These are phyloP conservation scores for Anoncus sp. DNA, from an alignment of 2,888 invertebrate species.

Conservation along the genomic window DNA sequence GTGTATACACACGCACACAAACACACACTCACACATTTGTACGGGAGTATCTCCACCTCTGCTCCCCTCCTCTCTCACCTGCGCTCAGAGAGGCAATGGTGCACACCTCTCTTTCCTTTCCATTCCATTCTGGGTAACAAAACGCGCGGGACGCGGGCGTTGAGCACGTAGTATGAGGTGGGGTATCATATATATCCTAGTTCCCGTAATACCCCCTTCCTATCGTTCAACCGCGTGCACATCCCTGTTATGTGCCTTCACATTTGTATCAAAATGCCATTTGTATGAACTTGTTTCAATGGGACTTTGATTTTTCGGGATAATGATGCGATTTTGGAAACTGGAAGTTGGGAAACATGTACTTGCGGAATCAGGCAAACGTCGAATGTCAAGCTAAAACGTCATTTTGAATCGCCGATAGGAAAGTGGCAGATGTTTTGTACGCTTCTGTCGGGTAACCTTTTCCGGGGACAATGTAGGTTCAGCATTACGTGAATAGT, in stretches of 20 bases:
- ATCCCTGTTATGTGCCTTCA: background rate
- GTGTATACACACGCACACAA: background rate
- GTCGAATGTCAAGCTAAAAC: too few species aligned
- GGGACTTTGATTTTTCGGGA: too few species aligned
- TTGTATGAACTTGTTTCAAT: too few species aligned
- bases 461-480: too few species aligned
- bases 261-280: too few species aligned
- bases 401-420: too few species aligned
- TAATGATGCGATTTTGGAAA: too few species aligned
- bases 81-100: constrained; percentile 52
- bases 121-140: constrained; percentile 71
- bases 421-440: too few species aligned
- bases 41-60: background rate
- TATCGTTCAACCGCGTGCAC: constrained; percentile 8
- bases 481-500: too few species aligned
- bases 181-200: constrained; percentile 30
- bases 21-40: background rate
- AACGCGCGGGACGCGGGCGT: constrained; percentile 59
- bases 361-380: too few species aligned
- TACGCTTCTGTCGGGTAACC: too few species aligned
- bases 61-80: constrained; percentile 19
- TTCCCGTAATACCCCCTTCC: constrained; percentile 34
- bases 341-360: too few species aligned
- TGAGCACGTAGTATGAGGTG: constrained; percentile 57
- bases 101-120: constrained; percentile 77